Evolutionary conservation across 2,888 invertebrate species (phyloP), one percentile per base, ranked within the genome.

Genomic region (Cynaeus angustus): DNA sequence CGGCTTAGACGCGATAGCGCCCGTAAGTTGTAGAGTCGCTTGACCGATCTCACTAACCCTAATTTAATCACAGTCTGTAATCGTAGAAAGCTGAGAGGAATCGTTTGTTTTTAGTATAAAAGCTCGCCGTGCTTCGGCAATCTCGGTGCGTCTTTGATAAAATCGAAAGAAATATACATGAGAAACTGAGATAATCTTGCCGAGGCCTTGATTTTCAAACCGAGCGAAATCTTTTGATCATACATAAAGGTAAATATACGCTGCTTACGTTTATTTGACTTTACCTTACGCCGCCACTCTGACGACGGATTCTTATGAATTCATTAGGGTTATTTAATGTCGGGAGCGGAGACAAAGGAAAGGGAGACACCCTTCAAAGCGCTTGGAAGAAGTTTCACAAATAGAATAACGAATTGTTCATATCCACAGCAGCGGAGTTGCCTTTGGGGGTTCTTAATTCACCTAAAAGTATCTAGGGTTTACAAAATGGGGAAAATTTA

Each of bases 121-220:
- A 68, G 71, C 64, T 50, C 33, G 38, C 50, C 52, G 30, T 68
- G 65, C 72, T 62, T 56, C 62, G 41, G 30, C 69, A 66, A 70
- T 72, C 72, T 50, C 41, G 38, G 46, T 41, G 52, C 26, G 64
- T 64, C 72, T 72, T 72, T 72, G 70, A 70, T 68, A 68, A 66
- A 70, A 70, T 72, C 70, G 59, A 61, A 70, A 61, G 67, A 72
- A 70, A 70, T 72, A 66, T 69, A 70, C 70, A 70, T 68, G 59
- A 70, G 67, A 68, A 56, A 65, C 67, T 59, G 50, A 66, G 70
- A 70, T 70, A 72, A 72, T 72, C 68, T 43, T 14, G 66, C 66
- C 66, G 41, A 53, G 12, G 56, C 43, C 56, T 46, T 68, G 68
- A 68, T 68, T 61, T 43, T 28, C 56, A 33, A 33, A 41, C 59